phyloP scores from a whole-genome alignment of 2,113 vertebrate species.

The Notothenia rossii region DNA sequence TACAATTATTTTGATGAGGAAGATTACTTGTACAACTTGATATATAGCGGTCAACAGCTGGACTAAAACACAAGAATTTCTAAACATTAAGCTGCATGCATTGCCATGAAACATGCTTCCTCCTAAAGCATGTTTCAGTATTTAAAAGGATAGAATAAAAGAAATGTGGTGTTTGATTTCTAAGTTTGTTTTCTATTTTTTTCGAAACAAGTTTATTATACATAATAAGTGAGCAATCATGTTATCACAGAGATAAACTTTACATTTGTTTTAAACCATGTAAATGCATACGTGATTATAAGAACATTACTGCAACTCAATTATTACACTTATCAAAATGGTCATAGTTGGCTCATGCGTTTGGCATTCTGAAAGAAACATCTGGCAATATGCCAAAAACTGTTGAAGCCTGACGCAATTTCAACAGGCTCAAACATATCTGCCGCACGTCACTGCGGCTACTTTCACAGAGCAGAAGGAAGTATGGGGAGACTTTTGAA shows the following conservation, averaged over 20 bases:
- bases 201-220: background rate
- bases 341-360: background rate
- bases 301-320: background rate
- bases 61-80: background rate
- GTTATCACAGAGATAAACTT: background rate
- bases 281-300: background rate
- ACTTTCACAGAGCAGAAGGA: conserved; percentile 16
- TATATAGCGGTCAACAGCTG: background rate
- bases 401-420: conserved; percentile 3
- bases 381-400: background rate
- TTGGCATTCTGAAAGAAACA: background rate
- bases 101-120: background rate
- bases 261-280: background rate
- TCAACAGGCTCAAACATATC: conserved; percentile 54
- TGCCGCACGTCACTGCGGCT: background rate
- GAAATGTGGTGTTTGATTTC: background rate
- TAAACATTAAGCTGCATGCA: background rate
- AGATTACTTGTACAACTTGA: no score
- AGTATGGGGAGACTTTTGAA: conserved; percentile 14
- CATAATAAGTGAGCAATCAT: background rate
- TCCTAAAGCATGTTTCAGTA: background rate
- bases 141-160: background rate
- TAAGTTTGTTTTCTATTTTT: background rate
- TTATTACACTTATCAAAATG: background rate
- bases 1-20: no score